Base-by-base conservation (phyloP, 2,888 invertebrate species). In the Leptinotarsa haldemani region DNA sequence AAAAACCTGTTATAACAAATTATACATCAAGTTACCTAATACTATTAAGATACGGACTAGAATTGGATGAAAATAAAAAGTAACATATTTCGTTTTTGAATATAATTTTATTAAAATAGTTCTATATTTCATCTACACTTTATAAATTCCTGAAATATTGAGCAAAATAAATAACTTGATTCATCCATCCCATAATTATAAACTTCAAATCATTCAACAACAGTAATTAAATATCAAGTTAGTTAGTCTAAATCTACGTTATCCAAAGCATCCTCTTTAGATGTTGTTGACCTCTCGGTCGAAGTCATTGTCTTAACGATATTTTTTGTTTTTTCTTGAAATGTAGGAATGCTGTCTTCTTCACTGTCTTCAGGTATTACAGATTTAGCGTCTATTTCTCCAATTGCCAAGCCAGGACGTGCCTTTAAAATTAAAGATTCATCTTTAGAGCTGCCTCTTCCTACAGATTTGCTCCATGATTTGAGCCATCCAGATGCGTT, bases 381-480 rank as follows among this genome's bases (percentile, higher is more conserved):
- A 13, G 85, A 85, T 79, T 87, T 86, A 5, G 88, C 88, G 69
- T 87, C 87, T 64, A 88, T 85, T 82, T 88, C 88, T 1, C 88
- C 88, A 40, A 86, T 80, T n/a, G 82, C 87, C 30, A 87, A 74
- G 4, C 84, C 85, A 5, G 85, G 84, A 73, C 81, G 82, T 2
- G 82, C 78, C 20, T 77, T 80, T 46, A 74, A 40, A 12, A 75
- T 72, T 18, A 47, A 40, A 47, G 50, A 63, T 64, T 73, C 63
- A 18, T 74, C 69, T 58, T 79, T 72, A 66, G 47, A 52, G 18
- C 15, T 40, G 64, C 25, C 16, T 40, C 25, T 63, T 4, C 83
- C 83, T 88, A 91, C 89, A 77, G 89, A 89, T 74, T 90, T 88
- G 0, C 91, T 91, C 93, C 93, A 93, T 61, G 85, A 88, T 73